phyloP scores from a whole-genome alignment of 1,140 invertebrate genomes.

The Thaumetopoea pityocampa region DNA sequence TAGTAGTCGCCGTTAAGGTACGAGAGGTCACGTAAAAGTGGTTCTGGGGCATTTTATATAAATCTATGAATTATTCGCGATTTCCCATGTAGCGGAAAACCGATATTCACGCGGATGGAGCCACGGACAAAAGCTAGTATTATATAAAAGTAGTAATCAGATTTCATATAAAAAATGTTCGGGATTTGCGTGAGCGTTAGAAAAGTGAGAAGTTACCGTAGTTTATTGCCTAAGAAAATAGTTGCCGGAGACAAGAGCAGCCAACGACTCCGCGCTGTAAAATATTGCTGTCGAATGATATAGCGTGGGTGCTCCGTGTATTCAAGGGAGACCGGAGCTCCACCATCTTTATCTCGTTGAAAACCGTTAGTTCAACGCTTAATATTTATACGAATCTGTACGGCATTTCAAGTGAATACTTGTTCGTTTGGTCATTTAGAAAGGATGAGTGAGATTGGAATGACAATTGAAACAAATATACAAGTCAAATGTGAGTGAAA shows the following conservation, averaged over 20 bases:
- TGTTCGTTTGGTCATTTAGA: too few species aligned
- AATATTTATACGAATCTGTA: too few species aligned
- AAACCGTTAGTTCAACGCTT: conserved; percentile 39
- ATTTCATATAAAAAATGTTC: conserved; percentile 3
- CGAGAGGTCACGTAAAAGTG: too few species aligned
- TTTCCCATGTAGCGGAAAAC: too few species aligned
- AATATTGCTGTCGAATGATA: conserved; percentile 9
- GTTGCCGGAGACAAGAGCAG: conserved; percentile 2
- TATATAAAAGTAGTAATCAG: conserved; percentile 10
- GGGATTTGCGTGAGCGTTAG: conserved; percentile 18
- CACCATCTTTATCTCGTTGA: conserved; percentile 36
- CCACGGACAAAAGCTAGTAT: conserved; percentile 13
- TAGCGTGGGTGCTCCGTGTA: conserved; percentile 13
- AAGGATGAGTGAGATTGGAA: too few species aligned
- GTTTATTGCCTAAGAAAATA: conserved; percentile 15
- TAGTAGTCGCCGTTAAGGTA: too few species aligned
- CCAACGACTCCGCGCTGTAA: conserved; percentile 1
- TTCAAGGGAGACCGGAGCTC: conserved; percentile 13
- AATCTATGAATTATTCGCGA: too few species aligned
- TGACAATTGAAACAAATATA: too few species aligned
- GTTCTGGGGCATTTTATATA: too few species aligned
- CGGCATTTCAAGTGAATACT: too few species aligned
- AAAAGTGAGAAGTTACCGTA: conserved; percentile 13
- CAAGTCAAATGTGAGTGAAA: too few species aligned
- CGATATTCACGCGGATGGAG: conserved; percentile 1